Conservation (phyloP, 2,888 invertebrate genomes). For the Thera obeliscata region DNA sequence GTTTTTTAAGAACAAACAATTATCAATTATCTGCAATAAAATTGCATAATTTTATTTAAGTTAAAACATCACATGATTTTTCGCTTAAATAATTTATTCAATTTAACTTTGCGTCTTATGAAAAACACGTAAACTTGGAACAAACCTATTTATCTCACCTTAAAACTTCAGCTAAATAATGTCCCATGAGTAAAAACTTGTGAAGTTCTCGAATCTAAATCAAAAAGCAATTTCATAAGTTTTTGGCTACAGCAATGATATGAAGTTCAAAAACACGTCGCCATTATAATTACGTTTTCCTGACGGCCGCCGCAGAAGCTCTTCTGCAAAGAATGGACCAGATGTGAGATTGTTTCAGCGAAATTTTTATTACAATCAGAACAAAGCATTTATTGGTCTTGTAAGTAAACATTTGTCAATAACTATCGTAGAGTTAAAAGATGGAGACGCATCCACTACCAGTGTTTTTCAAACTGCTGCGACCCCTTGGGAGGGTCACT, state of each 20-base stretch:
- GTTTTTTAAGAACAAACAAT: no score
- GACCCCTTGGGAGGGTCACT: no score
- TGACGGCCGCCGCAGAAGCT: background rate
- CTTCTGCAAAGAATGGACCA: background rate
- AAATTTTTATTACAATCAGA: no score
- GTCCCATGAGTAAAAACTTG: conserved; percentile 27
- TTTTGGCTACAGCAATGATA: conserved; percentile 22
- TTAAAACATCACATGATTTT: background rate
- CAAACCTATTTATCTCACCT: conserved; percentile 17
- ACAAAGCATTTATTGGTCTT: no score
- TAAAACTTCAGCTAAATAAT: conserved; percentile 22
- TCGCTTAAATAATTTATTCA: conserved; percentile 6
- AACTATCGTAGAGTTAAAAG: no score
- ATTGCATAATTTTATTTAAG: background rate
- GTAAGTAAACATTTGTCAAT: no score
- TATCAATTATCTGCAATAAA: no score
- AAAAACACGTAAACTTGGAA: conserved; percentile 21
- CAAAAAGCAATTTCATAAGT: conserved; percentile 30
- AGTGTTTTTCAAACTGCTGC: no score
- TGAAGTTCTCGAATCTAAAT: conserved; percentile 22
- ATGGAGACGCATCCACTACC: no score
- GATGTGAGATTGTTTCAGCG: no score
- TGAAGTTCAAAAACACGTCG: conserved; percentile 9
- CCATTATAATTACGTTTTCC: conserved; percentile 5
- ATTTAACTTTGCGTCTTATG: conserved; percentile 17